These are phyloP conservation scores for Papilio elwesi DNA, from an alignment of 2,888 invertebrate genomes.

Conservation along the genomic window DNA sequence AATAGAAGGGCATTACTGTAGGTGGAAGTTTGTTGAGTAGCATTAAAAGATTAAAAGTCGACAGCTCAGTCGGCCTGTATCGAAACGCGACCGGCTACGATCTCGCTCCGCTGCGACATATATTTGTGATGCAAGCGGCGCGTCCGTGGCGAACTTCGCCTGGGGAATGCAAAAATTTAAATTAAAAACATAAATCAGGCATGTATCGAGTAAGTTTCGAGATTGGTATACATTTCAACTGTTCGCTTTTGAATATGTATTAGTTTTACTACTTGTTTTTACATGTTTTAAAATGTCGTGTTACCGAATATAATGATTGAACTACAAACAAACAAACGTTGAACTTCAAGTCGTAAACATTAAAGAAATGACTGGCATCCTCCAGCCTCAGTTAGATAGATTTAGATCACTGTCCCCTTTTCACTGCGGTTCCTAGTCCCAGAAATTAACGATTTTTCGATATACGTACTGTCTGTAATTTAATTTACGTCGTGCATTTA, in stretches of 20 bases:
- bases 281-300: conserved; percentile 41
- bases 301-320: conserved; percentile 36
- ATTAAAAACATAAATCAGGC: conserved; percentile 85
- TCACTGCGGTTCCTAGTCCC: background rate
- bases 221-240: conserved; percentile 79
- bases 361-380: background rate
- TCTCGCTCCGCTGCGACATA: conserved; percentile 74
- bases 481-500: too few species aligned
- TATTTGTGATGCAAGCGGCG: conserved; percentile 82
- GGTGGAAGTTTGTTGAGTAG: conserved; percentile 77
- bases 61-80: conserved; percentile 78
- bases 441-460: too few species aligned
- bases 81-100: conserved; percentile 76
- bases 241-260: conserved; percentile 64
- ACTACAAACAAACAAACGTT: background rate
- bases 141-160: conserved; percentile 79
- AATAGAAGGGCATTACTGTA: conserved; percentile 54
- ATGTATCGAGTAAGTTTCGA: conserved; percentile 82
- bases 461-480: too few species aligned
- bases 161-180: conserved; percentile 85
- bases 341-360: too few species aligned
- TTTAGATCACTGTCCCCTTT: too few species aligned
- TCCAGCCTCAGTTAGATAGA: background rate
- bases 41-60: conserved; percentile 84
- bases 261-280: conserved; percentile 54